A percentile compares a stretch with the other conserved stretches of the same genome.
Conservation (phyloP, 1,140 invertebrate species). For the Drosophila orosa region DNA sequence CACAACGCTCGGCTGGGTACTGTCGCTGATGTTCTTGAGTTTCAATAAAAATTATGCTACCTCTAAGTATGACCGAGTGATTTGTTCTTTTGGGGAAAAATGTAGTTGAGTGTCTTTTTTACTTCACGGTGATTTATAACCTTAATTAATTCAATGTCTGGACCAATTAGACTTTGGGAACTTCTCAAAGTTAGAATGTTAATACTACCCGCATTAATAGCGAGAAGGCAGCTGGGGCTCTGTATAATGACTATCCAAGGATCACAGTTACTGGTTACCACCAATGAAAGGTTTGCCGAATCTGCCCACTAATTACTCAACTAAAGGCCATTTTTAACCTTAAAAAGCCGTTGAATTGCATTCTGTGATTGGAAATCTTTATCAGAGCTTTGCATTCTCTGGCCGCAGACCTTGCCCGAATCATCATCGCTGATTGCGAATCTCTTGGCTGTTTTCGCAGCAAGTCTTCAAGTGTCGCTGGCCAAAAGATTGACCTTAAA, state of each 20-base stretch:
- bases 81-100: conserved; percentile 12
- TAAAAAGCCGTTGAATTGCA: neutral
- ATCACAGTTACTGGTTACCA: neutral
- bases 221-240: neutral
- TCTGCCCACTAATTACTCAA: conserved; percentile 2
- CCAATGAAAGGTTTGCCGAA: neutral
- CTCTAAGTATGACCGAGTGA: neutral
- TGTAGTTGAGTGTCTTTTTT: neutral
- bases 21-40: neutral
- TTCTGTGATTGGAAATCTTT: conserved; percentile 5
- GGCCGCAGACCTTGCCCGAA: conserved; percentile 16
- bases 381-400: conserved; percentile 8
- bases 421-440: conserved; percentile 40
- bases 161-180: conserved; percentile 10
- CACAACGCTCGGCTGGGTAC: conserved; percentile 4
- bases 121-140: conserved; percentile 3
- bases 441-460: conserved; percentile 13
- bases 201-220: neutral
- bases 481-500: conserved; percentile 66
- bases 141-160: conserved; percentile 5
- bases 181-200: conserved; percentile 1
- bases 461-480: conserved; percentile 46
- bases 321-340: neutral
- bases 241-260: neutral
- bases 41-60: conserved; percentile 14